Conservation (phyloP, 2,797 vertebrate genomes). For the Coreius guichenoti region DNA sequence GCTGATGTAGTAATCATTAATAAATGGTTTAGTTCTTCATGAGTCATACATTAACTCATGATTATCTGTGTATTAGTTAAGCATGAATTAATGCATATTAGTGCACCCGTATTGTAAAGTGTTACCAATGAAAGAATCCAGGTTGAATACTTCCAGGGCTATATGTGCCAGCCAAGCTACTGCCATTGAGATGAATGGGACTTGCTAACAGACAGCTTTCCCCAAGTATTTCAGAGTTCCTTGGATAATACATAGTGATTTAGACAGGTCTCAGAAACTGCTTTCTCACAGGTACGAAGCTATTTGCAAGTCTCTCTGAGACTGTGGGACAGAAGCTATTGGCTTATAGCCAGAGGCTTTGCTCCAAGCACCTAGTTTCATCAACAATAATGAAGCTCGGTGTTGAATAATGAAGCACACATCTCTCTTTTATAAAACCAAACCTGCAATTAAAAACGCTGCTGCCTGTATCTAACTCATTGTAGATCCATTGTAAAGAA, state of each 20-base stretch:
- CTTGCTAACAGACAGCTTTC: constrained; percentile 12
- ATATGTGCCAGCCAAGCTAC: neutral
- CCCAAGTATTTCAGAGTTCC: neutral
- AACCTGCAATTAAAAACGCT: constrained; percentile 39
- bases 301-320: constrained; percentile 19
- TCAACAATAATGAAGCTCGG: constrained; percentile 53
- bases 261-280: neutral
- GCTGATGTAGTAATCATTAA: too few species aligned
- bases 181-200: neutral
- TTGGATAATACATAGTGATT: neutral
- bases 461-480: neutral
- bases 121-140: neutral
- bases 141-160: neutral
- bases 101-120: too few species aligned
- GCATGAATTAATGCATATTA: too few species aligned
- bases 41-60: too few species aligned
- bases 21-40: too few species aligned
- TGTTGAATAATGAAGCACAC: constrained; percentile 56
- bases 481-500: neutral
- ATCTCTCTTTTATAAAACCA: constrained; percentile 42
- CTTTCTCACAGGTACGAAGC: neutral
- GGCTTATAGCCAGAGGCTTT: constrained; percentile 55
- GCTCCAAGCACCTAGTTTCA: constrained; percentile 52
- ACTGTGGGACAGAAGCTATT: constrained; percentile 34
- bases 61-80: too few species aligned